A percentile compares a stretch with the other conserved stretches of the same genome.
phyloP scores from a whole-genome alignment of 2,888 invertebrate species.

The Melitaea athalia region DNA sequence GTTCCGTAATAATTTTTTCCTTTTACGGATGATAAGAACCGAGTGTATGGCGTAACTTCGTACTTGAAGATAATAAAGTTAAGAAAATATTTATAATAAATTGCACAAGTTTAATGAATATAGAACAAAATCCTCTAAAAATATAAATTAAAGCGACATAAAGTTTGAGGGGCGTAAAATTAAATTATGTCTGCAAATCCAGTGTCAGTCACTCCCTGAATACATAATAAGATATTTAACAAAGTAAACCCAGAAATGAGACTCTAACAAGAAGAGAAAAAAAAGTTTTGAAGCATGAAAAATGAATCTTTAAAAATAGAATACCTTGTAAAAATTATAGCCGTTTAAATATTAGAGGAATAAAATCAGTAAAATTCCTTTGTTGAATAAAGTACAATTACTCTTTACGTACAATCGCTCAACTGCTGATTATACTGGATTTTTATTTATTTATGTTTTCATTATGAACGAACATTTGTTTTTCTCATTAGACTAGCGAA shows the following conservation, averaged over 20 bases:
- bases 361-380: neutral
- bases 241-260: constrained; percentile 35
- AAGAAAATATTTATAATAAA: neutral
- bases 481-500: neutral
- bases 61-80: neutral
- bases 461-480: neutral
- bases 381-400: constrained; percentile 6
- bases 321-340: constrained; percentile 14
- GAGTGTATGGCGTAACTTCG: neutral
- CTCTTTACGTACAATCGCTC: neutral
- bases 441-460: constrained; percentile 14
- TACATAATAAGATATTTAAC: constrained; percentile 38
- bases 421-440: constrained; percentile 4
- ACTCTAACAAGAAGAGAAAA: constrained; percentile 31
- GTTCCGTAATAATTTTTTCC: constrained; percentile 34
- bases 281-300: constrained; percentile 25
- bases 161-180: constrained; percentile 34
- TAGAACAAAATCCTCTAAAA: constrained; percentile 4
- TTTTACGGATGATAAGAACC: constrained; percentile 18
- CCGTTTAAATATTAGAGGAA: constrained; percentile 3
- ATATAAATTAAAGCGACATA: constrained; percentile 23
- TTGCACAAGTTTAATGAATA: neutral
- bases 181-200: constrained; percentile 36
- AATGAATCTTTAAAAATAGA: constrained; percentile 24
- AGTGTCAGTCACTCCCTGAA: constrained; percentile 37